Evolutionary conservation across 2,888 invertebrate species (phyloP).

Genomic region (Eutolmus rufibarbis): DNA sequence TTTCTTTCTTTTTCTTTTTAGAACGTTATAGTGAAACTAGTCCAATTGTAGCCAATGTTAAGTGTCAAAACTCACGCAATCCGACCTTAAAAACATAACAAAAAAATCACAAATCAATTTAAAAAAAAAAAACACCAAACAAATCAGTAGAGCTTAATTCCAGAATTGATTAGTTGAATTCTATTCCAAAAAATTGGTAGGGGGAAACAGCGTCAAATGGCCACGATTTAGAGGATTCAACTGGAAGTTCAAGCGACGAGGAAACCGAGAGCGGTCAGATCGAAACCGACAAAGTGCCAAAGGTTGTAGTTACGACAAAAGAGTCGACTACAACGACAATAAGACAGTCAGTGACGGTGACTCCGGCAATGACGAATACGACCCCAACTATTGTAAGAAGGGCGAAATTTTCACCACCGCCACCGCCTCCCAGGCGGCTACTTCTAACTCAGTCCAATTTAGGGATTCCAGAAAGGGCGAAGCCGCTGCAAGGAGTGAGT

Average conservation of each 20-base stretch:
- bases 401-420: constrained; percentile 54
- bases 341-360: background rate
- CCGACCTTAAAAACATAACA: constrained; percentile 49
- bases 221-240: constrained; percentile 63
- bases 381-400: constrained; percentile 50
- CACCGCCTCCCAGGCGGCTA: constrained; percentile 61
- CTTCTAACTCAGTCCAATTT: constrained; percentile 53
- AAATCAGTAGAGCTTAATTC: constrained; percentile 50
- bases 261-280: constrained; percentile 47
- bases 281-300: constrained; percentile 28
- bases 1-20: constrained; percentile 52
- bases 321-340: constrained; percentile 21
- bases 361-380: constrained; percentile 10
- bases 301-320: background rate
- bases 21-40: constrained; percentile 63
- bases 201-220: constrained; percentile 64
- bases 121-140: constrained; percentile 48
- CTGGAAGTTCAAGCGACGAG: constrained; percentile 62
- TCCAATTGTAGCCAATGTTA: constrained; percentile 54
- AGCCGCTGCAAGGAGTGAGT: constrained; percentile 19
- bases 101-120: constrained; percentile 37
- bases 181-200: constrained; percentile 65
- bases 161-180: constrained; percentile 62
- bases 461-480: background rate
- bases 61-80: constrained; percentile 12